Percentiles rank a stretch among this genome's conserved stretches.
Conservation (phyloP, 2,797 vertebrate genomes). For the Danio choprae region DNA sequence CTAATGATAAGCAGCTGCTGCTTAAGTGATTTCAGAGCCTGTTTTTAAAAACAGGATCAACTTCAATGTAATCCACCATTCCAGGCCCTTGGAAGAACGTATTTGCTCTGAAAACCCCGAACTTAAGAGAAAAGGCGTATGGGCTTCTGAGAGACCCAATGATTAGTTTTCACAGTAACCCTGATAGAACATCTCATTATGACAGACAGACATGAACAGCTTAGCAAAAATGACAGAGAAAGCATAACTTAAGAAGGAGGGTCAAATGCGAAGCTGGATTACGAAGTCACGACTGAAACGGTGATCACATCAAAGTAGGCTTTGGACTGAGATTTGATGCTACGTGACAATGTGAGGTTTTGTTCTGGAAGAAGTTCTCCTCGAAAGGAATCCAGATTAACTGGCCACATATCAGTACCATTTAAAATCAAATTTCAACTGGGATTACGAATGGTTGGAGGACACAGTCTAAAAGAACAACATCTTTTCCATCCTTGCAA, state of each 20-base stretch:
- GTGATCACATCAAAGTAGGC: conserved; percentile 76
- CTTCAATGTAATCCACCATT: conserved; percentile 68
- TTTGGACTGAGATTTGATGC: conserved; percentile 75
- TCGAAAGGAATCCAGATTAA: conserved; percentile 71
- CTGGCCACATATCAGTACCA: conserved; percentile 70
- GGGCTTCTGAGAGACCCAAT: conserved; percentile 53
- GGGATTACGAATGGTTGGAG: conserved; percentile 52
- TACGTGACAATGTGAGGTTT: conserved; percentile 77
- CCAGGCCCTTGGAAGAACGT: conserved; percentile 62
- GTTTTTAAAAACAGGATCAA: conserved; percentile 72
- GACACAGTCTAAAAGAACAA: conserved; percentile 64
- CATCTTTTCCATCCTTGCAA: conserved; percentile 68
- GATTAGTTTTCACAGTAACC: conserved; percentile 58
- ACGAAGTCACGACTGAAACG: conserved; percentile 72
- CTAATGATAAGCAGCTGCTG: conserved; percentile 81
- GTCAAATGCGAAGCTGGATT: conserved; percentile 77
- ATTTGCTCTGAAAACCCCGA: conserved; percentile 35
- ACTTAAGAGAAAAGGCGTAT: conserved; percentile 19
- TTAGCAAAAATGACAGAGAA: conserved; percentile 69
- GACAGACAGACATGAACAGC: conserved; percentile 60
- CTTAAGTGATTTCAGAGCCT: conserved; percentile 74
- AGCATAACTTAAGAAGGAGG: conserved; percentile 67
- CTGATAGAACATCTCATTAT: conserved; percentile 65
- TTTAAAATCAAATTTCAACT: conserved; percentile 72
- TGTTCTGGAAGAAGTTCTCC: conserved; percentile 69